Percentiles rank a stretch among this genome's conserved stretches.
These are phyloP conservation scores for Enteromius afrohamiltoni DNA, from an alignment of 2,797 vertebrate species.

Conservation along the genomic window DNA sequence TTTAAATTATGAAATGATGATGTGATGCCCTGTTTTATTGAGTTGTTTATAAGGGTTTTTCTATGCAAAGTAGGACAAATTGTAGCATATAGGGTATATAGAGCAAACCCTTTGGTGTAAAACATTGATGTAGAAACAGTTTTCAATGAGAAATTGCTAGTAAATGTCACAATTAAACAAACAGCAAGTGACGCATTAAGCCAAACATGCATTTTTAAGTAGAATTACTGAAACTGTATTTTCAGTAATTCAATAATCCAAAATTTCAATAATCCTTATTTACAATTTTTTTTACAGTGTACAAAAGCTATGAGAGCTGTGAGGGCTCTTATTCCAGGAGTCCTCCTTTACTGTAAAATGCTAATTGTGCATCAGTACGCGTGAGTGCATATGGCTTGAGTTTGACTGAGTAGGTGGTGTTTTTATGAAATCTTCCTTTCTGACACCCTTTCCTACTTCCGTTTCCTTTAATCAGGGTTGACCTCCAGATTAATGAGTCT, in stretches of 20 bases:
- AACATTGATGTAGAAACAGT: too few species aligned
- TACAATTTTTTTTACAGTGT: not conserved
- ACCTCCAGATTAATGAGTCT: slow-evolving; percentile 76
- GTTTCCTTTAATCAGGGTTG: slow-evolving; percentile 77
- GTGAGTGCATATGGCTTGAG: slow-evolving; percentile 78
- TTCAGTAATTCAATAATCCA: not conserved
- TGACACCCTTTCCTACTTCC: slow-evolving; percentile 75
- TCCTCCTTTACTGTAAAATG: slow-evolving; percentile 68
- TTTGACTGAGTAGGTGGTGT: slow-evolving; percentile 80
- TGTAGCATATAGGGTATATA: not conserved
- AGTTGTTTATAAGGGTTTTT: not conserved
- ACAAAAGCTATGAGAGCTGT: not conserved
- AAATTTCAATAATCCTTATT: not conserved
- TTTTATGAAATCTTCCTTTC: slow-evolving; percentile 66
- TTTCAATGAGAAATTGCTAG: not conserved
- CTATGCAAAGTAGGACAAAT: not conserved
- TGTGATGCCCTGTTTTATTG: not conserved
- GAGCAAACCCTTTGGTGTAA: not conserved
- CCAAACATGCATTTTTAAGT: not conserved
- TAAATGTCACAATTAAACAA: not conserved
- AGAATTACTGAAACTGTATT: not conserved
- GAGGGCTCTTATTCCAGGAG: slow-evolving; percentile 24
- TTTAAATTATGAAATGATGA: not conserved
- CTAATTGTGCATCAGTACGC: slow-evolving; percentile 70
- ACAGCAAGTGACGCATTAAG: not conserved